Percentiles rank a stretch among this genome's conserved stretches.
Conservation (phyloP, 2,113 vertebrate genomes). For the Melospiza melodia region DNA sequence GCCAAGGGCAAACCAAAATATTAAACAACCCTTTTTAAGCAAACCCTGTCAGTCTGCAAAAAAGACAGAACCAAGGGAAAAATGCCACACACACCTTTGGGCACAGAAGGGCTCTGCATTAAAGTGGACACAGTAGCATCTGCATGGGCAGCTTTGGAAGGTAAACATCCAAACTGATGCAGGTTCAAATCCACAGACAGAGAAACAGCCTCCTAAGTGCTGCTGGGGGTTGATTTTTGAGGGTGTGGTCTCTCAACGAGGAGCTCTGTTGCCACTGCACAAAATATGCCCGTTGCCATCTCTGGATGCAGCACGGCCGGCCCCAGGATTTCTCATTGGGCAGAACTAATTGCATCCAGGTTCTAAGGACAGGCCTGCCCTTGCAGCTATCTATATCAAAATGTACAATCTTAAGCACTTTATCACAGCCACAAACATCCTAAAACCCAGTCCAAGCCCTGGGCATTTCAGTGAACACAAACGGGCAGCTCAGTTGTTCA, state of each 20-base stretch:
- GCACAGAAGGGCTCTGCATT: fast-evolving
- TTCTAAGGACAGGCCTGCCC: neutral
- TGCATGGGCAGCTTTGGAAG: neutral
- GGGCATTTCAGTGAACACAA: neutral
- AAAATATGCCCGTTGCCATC: fast-evolving
- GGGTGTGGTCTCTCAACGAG: neutral
- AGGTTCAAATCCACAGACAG: neutral
- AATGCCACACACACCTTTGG: fast-evolving
- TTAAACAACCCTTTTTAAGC: neutral
- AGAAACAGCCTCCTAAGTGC: neutral
- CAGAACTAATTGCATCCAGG: neutral
- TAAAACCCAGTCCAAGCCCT: neutral
- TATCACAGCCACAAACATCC: neutral
- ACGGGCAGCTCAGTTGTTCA: neutral
- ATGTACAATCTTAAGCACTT: neutral
- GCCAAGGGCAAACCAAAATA: neutral
- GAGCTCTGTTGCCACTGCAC: neutral
- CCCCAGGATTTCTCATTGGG: neutral
- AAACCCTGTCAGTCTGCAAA: neutral
- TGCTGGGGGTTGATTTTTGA: neutral
- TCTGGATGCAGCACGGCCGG: neutral
- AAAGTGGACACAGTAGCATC: neutral
- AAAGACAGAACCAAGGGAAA: neutral
- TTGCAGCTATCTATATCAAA: neutral
- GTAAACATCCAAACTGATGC: neutral